Base-by-base conservation (phyloP, 2,797 vertebrate genomes). In the Channallabes apus region DNA sequence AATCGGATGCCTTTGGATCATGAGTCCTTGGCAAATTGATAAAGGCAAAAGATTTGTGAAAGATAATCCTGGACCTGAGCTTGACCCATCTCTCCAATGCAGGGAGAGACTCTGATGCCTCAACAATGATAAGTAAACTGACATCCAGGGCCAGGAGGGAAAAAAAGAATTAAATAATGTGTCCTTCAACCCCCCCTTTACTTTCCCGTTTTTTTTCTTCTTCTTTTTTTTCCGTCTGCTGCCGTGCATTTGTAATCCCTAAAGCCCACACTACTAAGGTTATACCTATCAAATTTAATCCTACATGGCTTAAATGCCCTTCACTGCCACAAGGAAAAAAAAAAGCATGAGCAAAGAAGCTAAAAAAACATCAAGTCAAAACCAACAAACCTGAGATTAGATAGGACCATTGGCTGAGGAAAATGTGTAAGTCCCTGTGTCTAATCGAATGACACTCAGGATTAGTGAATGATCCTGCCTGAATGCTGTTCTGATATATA, bases 241-340 rank as follows among this genome's bases (percentile, higher is more conserved):
- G 87, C 91, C 89, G 91, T 89, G 92, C 93, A 94, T 94, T 93
- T 93, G 93, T 95, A 95, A 95, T 95, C 95, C 93, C 93, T 90
- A 92, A 94, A 93, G 91, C 93, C 91, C 93, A 95, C 92, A 93
- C 90, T 89, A 90, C 85, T 91, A 88, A 93, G 90, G 91, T 92
- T 94, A 94, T 94, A 91, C 92, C 92, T 93, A 93, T 95, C 92
- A 94, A 92, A 94, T 91, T 90, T 95, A 95, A 95, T 95, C 95
- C 94, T 92, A 92, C 91, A 91, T 90, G 93, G 93, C 91, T 95
- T 91, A 93, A 95, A 95, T 93, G 94, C 89, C 94, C 94, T 95
- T 95, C 92, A 90, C 90, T 88, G 91, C 85, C 92, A 69, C 65
- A 73, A 93, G 94, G 89, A 91, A 82, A 89, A 90, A 89, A 90